Percentiles rank a stretch among this genome's conserved stretches.
Conservation (phyloP, 92 coral and sea anemone genomes). For the Zoanthus solanderi region DNA sequence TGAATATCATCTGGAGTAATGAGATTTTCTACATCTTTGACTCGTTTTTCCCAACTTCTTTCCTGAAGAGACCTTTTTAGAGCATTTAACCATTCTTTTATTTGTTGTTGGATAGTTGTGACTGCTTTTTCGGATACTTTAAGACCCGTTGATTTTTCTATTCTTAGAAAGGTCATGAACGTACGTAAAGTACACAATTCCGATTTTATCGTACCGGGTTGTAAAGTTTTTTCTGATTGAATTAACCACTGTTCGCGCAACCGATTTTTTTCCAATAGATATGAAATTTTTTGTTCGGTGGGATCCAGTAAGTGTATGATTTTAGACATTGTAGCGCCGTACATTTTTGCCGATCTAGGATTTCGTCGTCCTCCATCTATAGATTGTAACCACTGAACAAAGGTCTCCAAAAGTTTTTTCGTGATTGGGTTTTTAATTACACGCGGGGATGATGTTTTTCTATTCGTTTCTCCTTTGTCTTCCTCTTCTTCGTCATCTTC, state of each 20-base stretch:
- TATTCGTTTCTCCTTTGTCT: too few relatives aligned
- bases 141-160: background rate
- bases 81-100: background rate
- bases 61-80: conserved; percentile 12
- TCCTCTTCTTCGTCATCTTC: background rate
- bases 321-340: background rate
- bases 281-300: background rate
- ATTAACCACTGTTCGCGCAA: background rate
- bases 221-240: background rate
- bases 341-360: background rate
- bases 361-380: background rate
- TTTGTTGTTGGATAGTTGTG: background rate
- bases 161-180: too few relatives aligned
- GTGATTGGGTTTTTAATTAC: background rate
- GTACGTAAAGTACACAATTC: too few relatives aligned
- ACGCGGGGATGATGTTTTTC: too few relatives aligned
- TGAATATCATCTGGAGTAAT: conserved; percentile 51
- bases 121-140: too few relatives aligned
- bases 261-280: background rate
- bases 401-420: background rate
- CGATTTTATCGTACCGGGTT: background rate
- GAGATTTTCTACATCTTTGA: conserved; percentile 41
- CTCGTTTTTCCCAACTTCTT: conserved; percentile 52
- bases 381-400: background rate
- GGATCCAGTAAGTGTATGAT: background rate